These are phyloP conservation scores for Blomia tropicalis DNA, from an alignment of 2,888 invertebrate species.

Conservation along the genomic window DNA sequence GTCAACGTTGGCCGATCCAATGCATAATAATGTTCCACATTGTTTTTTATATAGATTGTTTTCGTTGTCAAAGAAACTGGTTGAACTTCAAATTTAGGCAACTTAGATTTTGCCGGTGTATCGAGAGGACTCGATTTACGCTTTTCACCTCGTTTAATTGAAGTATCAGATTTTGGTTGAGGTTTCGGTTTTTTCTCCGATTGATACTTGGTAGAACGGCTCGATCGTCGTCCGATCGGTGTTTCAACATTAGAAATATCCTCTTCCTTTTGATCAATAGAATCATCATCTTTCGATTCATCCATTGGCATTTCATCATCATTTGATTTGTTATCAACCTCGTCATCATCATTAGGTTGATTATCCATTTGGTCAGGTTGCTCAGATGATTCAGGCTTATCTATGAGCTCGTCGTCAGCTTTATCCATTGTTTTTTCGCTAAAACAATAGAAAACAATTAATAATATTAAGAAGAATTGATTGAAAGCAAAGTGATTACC, in stretches of 20 bases:
- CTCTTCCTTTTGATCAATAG: background rate
- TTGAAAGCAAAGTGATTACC: no score
- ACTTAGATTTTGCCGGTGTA: background rate
- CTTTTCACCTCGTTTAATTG: background rate
- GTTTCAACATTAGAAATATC: background rate
- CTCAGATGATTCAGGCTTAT: no score
- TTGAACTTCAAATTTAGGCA: slow-evolving; percentile 6
- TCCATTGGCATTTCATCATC: background rate
- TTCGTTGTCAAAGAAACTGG: background rate
- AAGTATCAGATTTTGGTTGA: no score
- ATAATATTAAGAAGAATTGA: no score
- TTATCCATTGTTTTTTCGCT: no score
- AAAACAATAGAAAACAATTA: no score
- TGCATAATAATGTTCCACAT: background rate
- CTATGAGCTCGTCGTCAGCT: no score
- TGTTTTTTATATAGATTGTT: background rate
- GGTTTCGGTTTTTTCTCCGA: background rate
- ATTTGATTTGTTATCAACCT: background rate
- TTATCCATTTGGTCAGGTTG: no score
- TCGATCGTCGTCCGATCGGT: background rate
- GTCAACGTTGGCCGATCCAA: slow-evolving; percentile 9
- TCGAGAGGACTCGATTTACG: background rate
- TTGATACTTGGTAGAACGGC: no score
- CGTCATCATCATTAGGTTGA: background rate
- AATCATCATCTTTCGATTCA: background rate